Evolutionary conservation across 2,888 invertebrate species (phyloP).

Genomic region (Meganola albula): DNA sequence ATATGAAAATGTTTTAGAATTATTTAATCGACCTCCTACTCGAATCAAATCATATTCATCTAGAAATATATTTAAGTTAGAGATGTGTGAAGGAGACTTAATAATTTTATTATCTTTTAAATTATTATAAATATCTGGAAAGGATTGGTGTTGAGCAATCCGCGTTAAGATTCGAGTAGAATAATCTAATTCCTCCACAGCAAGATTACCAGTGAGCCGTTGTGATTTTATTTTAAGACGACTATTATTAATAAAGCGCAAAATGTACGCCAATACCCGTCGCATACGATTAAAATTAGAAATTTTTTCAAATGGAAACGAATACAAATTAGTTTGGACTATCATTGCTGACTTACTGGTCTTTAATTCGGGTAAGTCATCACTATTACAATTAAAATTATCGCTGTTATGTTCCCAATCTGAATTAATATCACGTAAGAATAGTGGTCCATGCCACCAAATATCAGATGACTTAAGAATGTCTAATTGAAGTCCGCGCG

Average conservation of each 20-base stretch:
- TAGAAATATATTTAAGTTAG: conserved; percentile 4
- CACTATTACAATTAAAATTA: no score
- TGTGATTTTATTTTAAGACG: background rate
- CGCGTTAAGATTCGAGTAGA: conserved; percentile 2
- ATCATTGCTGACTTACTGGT: no score
- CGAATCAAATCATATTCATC: conserved; percentile 3
- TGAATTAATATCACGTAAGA: background rate
- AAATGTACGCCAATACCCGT: background rate
- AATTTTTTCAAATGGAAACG: background rate
- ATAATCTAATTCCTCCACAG: background rate
- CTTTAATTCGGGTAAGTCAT: background rate
- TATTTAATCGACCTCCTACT: conserved; percentile 3
- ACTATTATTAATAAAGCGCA: background rate
- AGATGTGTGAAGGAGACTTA: conserved; percentile 2
- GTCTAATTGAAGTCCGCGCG: background rate
- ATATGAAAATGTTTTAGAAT: conserved; percentile 2
- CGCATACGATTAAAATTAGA: background rate
- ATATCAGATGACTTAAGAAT: background rate
- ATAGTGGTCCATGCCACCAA: background rate
- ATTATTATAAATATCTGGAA: background rate
- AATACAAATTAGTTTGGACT: background rate
- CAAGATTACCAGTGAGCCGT: background rate
- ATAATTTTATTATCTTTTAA: background rate
- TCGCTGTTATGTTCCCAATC: no score
- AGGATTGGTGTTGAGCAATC: conserved; percentile 1